Conservation (phyloP, 2,888 invertebrate species). For the Lacanobia oleracea region DNA sequence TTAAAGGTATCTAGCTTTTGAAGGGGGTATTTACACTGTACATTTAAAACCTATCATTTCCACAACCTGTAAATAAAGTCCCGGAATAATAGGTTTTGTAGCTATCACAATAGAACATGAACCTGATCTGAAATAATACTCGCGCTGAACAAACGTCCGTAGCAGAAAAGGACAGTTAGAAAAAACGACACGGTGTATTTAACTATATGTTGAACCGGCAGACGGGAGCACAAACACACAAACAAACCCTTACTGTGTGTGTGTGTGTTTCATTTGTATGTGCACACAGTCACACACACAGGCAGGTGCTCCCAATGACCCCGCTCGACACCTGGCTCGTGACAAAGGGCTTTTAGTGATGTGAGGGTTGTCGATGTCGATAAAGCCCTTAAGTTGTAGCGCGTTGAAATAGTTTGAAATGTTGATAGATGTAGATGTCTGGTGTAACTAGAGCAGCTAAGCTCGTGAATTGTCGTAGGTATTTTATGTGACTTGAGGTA, state of each 20-base stretch:
- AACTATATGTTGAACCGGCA: conserved; percentile 46
- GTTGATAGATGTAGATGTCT: not conserved
- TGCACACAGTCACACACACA: conserved; percentile 55
- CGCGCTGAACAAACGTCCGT: not conserved
- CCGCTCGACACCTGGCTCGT: conserved; percentile 83
- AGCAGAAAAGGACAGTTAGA: conserved; percentile 14
- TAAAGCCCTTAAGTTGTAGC: not conserved
- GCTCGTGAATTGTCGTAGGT: too few relatives aligned
- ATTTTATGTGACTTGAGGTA: too few relatives aligned
- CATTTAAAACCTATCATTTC: too few relatives aligned
- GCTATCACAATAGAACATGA: not conserved
- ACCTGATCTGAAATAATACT: not conserved
- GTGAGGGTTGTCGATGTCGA: conserved; percentile 64
- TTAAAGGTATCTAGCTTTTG: too few relatives aligned
- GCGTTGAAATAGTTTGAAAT: not conserved
- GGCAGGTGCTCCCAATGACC: conserved; percentile 69
- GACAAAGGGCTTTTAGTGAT: conserved; percentile 77
- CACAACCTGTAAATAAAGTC: too few relatives aligned
- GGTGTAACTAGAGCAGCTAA: too few relatives aligned
- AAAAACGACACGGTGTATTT: conserved; percentile 55
- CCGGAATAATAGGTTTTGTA: not conserved
- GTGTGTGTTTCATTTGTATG: conserved; percentile 23
- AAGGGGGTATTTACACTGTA: too few relatives aligned
- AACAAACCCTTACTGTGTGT: conserved; percentile 34
- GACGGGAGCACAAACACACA: conserved; percentile 56